These are phyloP conservation scores for Eilema griseolum DNA, from an alignment of 2,888 invertebrate species.

Conservation along the genomic window DNA sequence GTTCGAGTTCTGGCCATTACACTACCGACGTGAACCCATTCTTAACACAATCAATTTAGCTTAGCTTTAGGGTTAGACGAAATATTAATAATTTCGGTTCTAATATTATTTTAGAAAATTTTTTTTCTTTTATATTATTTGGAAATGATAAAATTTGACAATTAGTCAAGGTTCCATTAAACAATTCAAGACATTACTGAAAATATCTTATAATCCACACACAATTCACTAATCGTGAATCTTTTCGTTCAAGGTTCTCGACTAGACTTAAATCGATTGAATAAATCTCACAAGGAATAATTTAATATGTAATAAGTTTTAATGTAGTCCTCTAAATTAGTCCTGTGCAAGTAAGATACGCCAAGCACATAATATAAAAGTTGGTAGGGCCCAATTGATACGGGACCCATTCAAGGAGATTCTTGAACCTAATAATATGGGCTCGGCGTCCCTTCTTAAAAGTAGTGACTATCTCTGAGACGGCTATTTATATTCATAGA, in stretches of 20 bases:
- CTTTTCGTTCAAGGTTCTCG: slow-evolving; percentile 45
- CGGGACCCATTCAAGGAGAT: slow-evolving; percentile 42
- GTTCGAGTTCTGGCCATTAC: too few relatives aligned
- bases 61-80: too few relatives aligned
- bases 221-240: slow-evolving; percentile 27
- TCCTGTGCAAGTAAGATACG: slow-evolving; percentile 42
- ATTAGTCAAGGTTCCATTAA: neutral
- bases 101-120: too few relatives aligned
- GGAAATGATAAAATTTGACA: neutral
- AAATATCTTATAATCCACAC: neutral
- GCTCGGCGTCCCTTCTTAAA: slow-evolving; percentile 32
- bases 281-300: slow-evolving; percentile 53
- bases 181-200: neutral
- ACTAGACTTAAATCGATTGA: slow-evolving; percentile 47
- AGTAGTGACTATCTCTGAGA: slow-evolving; percentile 33
- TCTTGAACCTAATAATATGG: slow-evolving; percentile 40
- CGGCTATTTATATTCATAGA: slow-evolving; percentile 37
- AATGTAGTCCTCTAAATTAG: slow-evolving; percentile 50
- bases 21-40: too few relatives aligned
- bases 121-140: neutral
- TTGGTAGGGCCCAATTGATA: slow-evolving; percentile 50
- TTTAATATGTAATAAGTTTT: slow-evolving; percentile 56
- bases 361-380: slow-evolving; percentile 47
- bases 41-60: too few relatives aligned
- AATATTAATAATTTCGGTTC: too few relatives aligned